Base-by-base conservation (phyloP, 2,113 vertebrate genomes). In the Passerina amoena region DNA sequence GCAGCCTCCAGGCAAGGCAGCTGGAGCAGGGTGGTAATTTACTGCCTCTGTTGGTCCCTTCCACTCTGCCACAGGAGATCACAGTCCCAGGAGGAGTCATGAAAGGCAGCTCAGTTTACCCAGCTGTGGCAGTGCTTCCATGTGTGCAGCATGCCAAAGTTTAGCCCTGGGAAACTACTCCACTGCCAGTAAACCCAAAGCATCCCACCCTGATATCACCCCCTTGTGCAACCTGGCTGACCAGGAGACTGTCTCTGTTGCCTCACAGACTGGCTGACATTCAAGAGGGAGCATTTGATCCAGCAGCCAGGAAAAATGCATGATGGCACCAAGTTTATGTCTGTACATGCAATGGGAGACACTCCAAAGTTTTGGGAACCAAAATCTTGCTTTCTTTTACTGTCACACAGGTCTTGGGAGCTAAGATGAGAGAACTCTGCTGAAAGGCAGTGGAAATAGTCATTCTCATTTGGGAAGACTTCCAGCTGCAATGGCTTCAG, bases 31-130 rank as follows among this genome's bases (percentile, higher is more conserved):
- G 1, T 14, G 28, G 53, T 1, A 5, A 37, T 38, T 63, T 16
- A 35, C 27, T 68, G 57, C 33, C 37, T 75, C 47, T 10, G 2
- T 23, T 6, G 2, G 64, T 33, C 60, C 64, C 30, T 81, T 59
- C 37, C 0, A 1, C 63, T 30, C 28, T 1, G 2, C 25, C 8
- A 3, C 9, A 3, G 57, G 31, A 87, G 70, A 53, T 35, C 63
- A 51, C 0, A 0, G 76, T 50, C n/a, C 24, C 9, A 3, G 30
- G 4, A 84, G 18, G 79, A 45, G 30, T 25, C 60, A 37, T 1
- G 5, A 45, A 38, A 82, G 50, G 21, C 28, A 68, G 54, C 35
- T 13, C 21, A 6, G 35, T 42, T 82, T 54, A 77, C 9, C 5
- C 13, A 28, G 10, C n/a, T 22, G 42, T 10, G 42, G 15, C 3